Percentiles rank a stretch among this genome's conserved stretches.
Evolutionary conservation across 2,888 invertebrate genomes (phyloP).

Genomic region (Hecatera dysodea): DNA sequence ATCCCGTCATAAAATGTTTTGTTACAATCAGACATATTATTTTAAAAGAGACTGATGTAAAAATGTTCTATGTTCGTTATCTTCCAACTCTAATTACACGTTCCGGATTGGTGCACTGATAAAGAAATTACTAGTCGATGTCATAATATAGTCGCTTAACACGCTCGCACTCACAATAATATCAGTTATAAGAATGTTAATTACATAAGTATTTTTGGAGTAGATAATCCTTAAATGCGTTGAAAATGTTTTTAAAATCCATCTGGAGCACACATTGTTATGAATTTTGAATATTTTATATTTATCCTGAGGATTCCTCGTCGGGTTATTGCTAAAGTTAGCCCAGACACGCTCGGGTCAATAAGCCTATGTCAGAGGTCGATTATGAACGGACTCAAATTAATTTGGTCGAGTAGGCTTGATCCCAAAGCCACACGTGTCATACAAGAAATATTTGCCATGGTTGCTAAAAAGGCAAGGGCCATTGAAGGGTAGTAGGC

Average conservation of each 20-base stretch:
- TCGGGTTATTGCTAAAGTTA: slow-evolving; percentile 47
- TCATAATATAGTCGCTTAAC: slow-evolving; percentile 48
- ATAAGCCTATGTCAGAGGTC: slow-evolving; percentile 53
- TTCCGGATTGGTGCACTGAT: slow-evolving; percentile 61
- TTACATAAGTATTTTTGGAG: slow-evolving; percentile 77
- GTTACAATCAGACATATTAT: too few relatives aligned
- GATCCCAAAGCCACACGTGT: slow-evolving; percentile 25
- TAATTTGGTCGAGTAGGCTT: slow-evolving; percentile 34
- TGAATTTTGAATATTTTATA: slow-evolving; percentile 23
- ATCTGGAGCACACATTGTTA: slow-evolving; percentile 6
- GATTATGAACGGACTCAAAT: slow-evolving; percentile 35
- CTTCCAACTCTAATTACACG: slow-evolving; percentile 63
- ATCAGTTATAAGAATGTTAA: slow-evolving; percentile 85
- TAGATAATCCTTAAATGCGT: slow-evolving; percentile 53
- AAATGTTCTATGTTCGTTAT: slow-evolving; percentile 48
- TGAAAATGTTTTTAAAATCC: slow-evolving; percentile 18
- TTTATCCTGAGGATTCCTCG: slow-evolving; percentile 31
- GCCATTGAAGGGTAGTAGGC: background rate
- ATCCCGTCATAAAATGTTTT: background rate
- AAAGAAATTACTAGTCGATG: slow-evolving; percentile 64
- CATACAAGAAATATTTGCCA: background rate
- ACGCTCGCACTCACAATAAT: slow-evolving; percentile 55
- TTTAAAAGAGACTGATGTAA: background rate
- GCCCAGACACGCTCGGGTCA: slow-evolving; percentile 47
- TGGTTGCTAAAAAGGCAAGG: background rate